Base-by-base conservation (phyloP, 2,113 vertebrate species). In the Zapus hudsonius region DNA sequence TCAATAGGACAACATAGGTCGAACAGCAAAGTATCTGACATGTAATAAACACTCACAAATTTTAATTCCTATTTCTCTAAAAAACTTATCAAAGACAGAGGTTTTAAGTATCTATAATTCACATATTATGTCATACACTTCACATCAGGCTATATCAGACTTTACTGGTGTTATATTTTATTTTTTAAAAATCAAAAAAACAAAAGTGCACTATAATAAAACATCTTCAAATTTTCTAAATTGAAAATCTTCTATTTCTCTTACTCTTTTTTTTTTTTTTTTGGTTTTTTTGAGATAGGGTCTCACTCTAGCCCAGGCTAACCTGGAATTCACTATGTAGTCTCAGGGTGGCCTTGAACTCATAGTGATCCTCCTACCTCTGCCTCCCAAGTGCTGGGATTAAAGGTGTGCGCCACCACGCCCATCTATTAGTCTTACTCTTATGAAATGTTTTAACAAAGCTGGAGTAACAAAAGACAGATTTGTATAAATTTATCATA, bases 211-310 rank as follows among this genome's bases (percentile, higher is more conserved):
- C 38, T 76, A 40, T 61, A 52, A 3, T 63, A 74, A 72, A 33
- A 79, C 38, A 59, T 84, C 70, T 94, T 94, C 86, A 38, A 74
- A 89, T 69, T 67, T 91, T 73, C 40, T 20, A 66, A 89, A 64
- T 83, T 74, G 74, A 55, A 5, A 90, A 69, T 80, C 91, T 69
- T 38, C 38, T 66, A 36, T 61, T 88, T 92, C 61, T 66, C 55
- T 87, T 80, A 75, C 40, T 29, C 40, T 76, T 61, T n/a, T n/a
- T n/a, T n/a, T n/a, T n/a, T n/a, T n/a, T n/a, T n/a, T n/a, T n/a
- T n/a, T n/a, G n/a, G n/a, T n/a, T n/a, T n/a, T n/a, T n/a, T n/a
- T n/a, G n/a, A n/a, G n/a, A n/a, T n/a, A n/a, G n/a, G n/a, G n/a
- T n/a, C n/a, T n/a, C n/a, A n/a, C n/a, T n/a, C n/a, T n/a, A n/a